Evolutionary conservation across 2,113 vertebrate species (phyloP).

Genomic region (Salvelinus namaycush): DNA sequence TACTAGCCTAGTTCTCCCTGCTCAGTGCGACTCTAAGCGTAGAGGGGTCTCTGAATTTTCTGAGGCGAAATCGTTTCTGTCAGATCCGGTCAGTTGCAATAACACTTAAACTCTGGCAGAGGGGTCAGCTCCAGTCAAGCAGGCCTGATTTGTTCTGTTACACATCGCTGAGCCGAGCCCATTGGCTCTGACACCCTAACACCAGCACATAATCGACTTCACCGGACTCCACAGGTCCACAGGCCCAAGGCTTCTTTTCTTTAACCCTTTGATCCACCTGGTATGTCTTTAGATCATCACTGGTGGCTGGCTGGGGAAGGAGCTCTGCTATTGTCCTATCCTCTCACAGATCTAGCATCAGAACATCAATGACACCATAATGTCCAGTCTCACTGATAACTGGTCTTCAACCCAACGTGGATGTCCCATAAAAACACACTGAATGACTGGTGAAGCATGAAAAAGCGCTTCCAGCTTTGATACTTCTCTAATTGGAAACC

Average conservation of each 20-base stretch:
- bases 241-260: slow-evolving; percentile 8
- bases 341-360: not conserved
- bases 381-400: not conserved
- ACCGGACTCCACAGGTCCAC: slow-evolving; percentile 29
- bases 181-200: slow-evolving; percentile 33
- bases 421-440: not conserved
- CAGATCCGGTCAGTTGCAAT: not conserved
- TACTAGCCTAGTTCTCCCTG: not conserved
- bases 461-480: not conserved
- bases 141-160: slow-evolving; percentile 26
- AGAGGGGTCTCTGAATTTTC: not conserved
- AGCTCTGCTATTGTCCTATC: not conserved
- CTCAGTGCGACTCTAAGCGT: too few species aligned
- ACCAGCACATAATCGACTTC: slow-evolving; percentile 45
- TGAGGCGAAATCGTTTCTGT: not conserved
- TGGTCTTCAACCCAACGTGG: not conserved
- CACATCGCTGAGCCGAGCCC: slow-evolving; percentile 37
- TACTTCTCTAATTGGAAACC: not conserved
- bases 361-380: not conserved
- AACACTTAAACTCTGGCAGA: not conserved
- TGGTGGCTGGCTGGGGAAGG: not conserved
- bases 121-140: slow-evolving; percentile 45
- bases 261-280: slow-evolving; percentile 8
- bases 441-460: not conserved
- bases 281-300: slow-evolving; percentile 12